These are phyloP conservation scores for Mesodorylaimus sp. DNA, from an alignment of 2,888 invertebrate species.

Conservation along the genomic window DNA sequence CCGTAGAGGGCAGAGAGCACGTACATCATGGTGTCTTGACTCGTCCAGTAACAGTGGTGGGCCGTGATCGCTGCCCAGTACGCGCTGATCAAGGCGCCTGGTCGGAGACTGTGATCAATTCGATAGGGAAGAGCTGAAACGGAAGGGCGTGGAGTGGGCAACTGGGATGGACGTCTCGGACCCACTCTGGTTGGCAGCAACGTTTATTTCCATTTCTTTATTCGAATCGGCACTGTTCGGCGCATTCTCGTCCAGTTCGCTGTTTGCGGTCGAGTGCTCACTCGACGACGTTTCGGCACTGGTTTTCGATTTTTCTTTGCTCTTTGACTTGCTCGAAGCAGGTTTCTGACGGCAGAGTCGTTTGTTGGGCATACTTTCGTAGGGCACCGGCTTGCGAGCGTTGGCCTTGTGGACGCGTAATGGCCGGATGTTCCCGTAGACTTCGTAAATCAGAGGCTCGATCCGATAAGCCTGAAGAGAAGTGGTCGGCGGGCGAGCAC, in stretches of 20 bases:
- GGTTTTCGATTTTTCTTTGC: too few species aligned
- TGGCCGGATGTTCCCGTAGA: slow-evolving; percentile 43
- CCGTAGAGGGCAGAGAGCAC: slow-evolving; percentile 37
- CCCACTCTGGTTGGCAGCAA: too few species aligned
- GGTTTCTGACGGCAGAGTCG: too few species aligned
- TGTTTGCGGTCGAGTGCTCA: too few species aligned
- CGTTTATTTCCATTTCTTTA: too few species aligned
- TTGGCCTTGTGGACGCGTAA: slow-evolving; percentile 41
- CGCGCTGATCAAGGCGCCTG: slow-evolving; percentile 41
- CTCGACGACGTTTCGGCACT: too few species aligned
- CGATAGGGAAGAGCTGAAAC: slow-evolving; percentile 13
- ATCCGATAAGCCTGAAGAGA: slow-evolving; percentile 39
- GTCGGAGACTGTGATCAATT: slow-evolving; percentile 42
- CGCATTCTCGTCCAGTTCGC: too few species aligned
- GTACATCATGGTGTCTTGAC: slow-evolving; percentile 46
- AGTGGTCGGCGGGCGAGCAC: too few species aligned
- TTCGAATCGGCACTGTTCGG: too few species aligned
- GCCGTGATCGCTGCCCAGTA: slow-evolving; percentile 45
- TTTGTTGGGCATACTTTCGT: slow-evolving; percentile 33
- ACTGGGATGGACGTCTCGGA: too few species aligned
- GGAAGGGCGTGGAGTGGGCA: too few species aligned
- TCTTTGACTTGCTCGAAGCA: too few species aligned
- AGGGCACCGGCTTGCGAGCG: slow-evolving; percentile 32
- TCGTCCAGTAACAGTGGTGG: slow-evolving; percentile 47
- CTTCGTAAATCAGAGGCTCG: slow-evolving; percentile 44